Evolutionary conservation across 2,797 vertebrate genomes (phyloP), one percentile per base, ranked within the genome.

Genomic region (Sebastes oblongus): DNA sequence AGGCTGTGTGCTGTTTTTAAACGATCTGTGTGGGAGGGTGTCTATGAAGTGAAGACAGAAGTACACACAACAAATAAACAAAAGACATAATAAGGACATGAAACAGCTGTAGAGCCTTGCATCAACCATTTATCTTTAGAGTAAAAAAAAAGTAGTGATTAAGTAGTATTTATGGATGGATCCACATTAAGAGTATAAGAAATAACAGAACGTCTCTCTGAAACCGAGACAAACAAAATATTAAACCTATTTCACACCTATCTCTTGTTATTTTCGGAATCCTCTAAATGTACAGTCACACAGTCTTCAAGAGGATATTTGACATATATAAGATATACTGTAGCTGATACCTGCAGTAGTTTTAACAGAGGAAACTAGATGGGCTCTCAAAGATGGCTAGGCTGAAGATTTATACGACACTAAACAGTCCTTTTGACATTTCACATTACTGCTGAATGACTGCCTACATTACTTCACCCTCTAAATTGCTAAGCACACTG

Each of bases 1-100:
- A 77, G 72, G 83, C 90, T 81, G 80, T 88, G 39, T 86, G 82
- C 88, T 85, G 83, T 89, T 92, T 92, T 88, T 92, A 89, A 84
- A 81, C 34, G 34, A 87, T 83, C 85, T 90, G 87, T 80, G 93
- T 93, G 65, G 92, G 91, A 91, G 84, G 87, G 65, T 74, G 84
- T 86, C 80, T 89, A 86, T 85, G 81, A 89, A 87, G 71, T 86
- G 65, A 89, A 81, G 71, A 86, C 81, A 90, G 66, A 79, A 81
- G 81, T 83, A 78, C 82, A 88, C 75, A 69, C 59, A 87, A 81
- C 70, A 86, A 80, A 92, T 77, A 88, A 91, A 88, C 69, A 92
- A 81, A 86, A 86, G 58, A 83, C 80, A 86, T 70, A 74, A 74
- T 68, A 85, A 75, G 55, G 68, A 75, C 74, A 83, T 72, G 55